Base-by-base conservation (phyloP, 2,113 vertebrate genomes). In the Nothocercus nigrocapillus region DNA sequence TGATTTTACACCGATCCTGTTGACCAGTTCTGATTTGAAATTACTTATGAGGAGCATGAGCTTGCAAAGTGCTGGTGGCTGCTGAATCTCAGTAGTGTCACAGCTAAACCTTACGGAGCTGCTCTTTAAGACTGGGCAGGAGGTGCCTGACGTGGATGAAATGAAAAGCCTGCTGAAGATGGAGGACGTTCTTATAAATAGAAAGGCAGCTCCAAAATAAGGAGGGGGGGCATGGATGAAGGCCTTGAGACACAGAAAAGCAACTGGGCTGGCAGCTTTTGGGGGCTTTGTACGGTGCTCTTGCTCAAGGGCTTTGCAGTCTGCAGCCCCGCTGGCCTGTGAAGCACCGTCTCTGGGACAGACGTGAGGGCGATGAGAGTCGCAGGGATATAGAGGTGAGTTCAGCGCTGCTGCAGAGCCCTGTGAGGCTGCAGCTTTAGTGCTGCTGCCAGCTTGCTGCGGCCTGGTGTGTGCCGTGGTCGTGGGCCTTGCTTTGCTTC, bases 211-310 rank as follows among this genome's bases (percentile, higher is more conserved):
- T 51, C 19, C 32, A 51, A 0, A 34, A 27, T 18, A 18, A 44
- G 59, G 15, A 16, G 4, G 13, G 13, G 2, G 17, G 27, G 22
- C 32, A 7, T 25, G 32, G 24, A 36, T 27, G 24, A 49, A 76
- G 42, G 20, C 49, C 11, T 66, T 53, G n/a, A 12, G 28, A 40
- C 4, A 0, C 20, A 27, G 51, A 34, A 47, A 36, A 42, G 40
- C 32, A 67, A 11, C 0, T 3, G 34, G 30, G 30, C 9, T 67
- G 67, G 42, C 34, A 16, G 53, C 0, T 0, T 1, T 1, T 22
- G 40, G 22, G 13, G 62, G 13, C 59, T 85, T 28, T 36, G 25
- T 28, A 2, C n/a, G 20, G 88, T 59, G 63, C 36, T 86, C 68
- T 25, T 51, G 32, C 12, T 84, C 0, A 44, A 67, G 11, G 2